Base-by-base conservation (phyloP, 2,113 vertebrate species). In the Brevimyrus niger region DNA sequence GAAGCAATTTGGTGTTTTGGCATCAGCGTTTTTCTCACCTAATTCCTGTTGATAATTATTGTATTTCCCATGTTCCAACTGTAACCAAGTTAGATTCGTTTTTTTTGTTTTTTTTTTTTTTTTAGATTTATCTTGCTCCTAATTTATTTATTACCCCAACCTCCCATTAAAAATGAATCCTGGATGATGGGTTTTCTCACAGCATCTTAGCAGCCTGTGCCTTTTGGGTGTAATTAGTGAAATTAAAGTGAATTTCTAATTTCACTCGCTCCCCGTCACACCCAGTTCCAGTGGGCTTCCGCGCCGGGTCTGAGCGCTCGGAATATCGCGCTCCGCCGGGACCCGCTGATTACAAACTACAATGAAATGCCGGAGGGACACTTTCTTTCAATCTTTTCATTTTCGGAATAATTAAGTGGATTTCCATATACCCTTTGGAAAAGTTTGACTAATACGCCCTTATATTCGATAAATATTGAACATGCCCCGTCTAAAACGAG, bases 231-330 rank as follows among this genome's bases (percentile, higher is more conserved):
- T 89, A 91, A 91, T 92, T 91, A 92, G 89, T 88, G 55, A 93
- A 92, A 90, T 92, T 89, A 93, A 93, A 91, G 89, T 89, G 91
- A 91, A 93, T 93, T 91, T 89, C 86, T 91, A 90, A 90, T 91
- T 92, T 87, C 44, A 80, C 51, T 47, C 48, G 21, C 53, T 89
- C 83, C 87, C 90, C 88, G 65, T 90, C 88, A 85, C 58, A 86
- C 87, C 90, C 86, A 76, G 90, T 88, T 88, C 91, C 90, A 80
- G 91, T 91, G 86, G 89, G 80, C 89, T 89, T 91, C 69, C 90
- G 90, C 89, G 88, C 58, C 44, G 87, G 19, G n/a, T 61, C 90
- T 13, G 27, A 19, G 50, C 50, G 89, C 90, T 88, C 86, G 88
- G 69, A 87, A 90, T 91, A 91, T 76, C 76, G 35, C 88, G 83